Conservation (phyloP, 2,888 invertebrate genomes). For the Plagodis pulveraria region DNA sequence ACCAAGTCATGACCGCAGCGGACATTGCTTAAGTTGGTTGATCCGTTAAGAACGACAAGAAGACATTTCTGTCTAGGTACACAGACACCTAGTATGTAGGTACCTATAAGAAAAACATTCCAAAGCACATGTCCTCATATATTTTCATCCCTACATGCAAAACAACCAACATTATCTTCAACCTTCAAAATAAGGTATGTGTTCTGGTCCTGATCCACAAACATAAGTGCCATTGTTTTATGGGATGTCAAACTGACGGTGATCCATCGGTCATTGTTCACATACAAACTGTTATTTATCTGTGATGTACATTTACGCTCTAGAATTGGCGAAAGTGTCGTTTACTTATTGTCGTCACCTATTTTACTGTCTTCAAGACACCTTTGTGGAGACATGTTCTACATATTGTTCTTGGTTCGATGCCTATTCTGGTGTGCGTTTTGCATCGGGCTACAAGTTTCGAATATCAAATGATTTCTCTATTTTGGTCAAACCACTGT, state of each 20-base stretch:
- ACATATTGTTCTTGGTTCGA: constrained; percentile 19
- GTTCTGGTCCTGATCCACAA: constrained; percentile 24
- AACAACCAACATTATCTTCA: constrained; percentile 17
- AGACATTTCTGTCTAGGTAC: too few species aligned
- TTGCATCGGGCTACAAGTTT: constrained; percentile 14
- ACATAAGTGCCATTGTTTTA: constrained; percentile 37
- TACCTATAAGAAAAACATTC: not conserved
- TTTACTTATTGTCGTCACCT: constrained; percentile 22
- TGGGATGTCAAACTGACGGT: constrained; percentile 44
- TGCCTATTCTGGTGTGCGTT: constrained; percentile 13
- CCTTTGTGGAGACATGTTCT: constrained; percentile 17
- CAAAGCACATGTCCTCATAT: constrained; percentile 2
- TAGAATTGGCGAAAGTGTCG: constrained; percentile 51
- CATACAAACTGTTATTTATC: constrained; percentile 1
- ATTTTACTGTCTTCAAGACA: constrained; percentile 45
- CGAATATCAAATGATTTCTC: constrained; percentile 15
- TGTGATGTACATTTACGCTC: constrained; percentile 15
- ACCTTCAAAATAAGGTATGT: constrained; percentile 18
- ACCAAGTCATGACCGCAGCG: too few species aligned
- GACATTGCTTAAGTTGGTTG: too few species aligned
- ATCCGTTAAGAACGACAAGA: too few species aligned
- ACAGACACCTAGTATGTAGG: too few species aligned
- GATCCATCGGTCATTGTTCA: constrained; percentile 56
- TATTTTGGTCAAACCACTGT: not conserved
- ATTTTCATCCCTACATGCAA: constrained; percentile 2